A percentile compares a stretch with the other conserved stretches of the same genome.
Conservation (phyloP, 2,797 vertebrate species). For the Enteromius trimaculatus region DNA sequence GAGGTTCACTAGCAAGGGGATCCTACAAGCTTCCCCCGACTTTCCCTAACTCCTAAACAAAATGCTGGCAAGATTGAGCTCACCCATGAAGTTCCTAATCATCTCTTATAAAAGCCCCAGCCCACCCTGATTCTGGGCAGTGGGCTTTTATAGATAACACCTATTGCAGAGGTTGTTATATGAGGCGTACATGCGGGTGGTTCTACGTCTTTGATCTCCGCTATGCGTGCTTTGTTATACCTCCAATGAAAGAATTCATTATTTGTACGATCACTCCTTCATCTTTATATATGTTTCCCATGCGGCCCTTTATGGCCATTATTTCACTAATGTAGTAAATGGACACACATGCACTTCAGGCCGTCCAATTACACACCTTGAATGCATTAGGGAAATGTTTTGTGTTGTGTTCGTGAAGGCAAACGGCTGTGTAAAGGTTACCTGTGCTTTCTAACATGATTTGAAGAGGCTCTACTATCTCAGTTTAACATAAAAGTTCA, state of each 20-base stretch:
- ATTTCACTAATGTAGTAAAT: slow-evolving; percentile 79
- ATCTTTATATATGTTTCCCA: slow-evolving; percentile 69
- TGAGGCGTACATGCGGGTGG: slow-evolving; percentile 51
- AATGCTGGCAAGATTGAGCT: slow-evolving; percentile 44
- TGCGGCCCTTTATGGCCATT: slow-evolving; percentile 72
- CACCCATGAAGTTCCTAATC: slow-evolving; percentile 57
- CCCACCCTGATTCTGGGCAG: slow-evolving; percentile 72
- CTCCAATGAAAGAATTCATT: slow-evolving; percentile 66
- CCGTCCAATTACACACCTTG: slow-evolving; percentile 76
- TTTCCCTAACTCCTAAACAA: slow-evolving; percentile 45
- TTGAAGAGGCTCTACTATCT: slow-evolving; percentile 11
- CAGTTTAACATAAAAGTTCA: slow-evolving; percentile 42
- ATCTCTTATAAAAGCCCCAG: slow-evolving; percentile 58
- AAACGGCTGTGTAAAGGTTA: slow-evolving; percentile 71
- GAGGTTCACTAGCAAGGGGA: slow-evolving; percentile 17
- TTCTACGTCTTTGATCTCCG: slow-evolving; percentile 55
- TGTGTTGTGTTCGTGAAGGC: slow-evolving; percentile 69
- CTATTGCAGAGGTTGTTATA: slow-evolving; percentile 70
- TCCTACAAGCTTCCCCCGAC: slow-evolving; percentile 38
- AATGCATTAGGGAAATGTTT: slow-evolving; percentile 76
- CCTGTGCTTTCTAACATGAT: slow-evolving; percentile 60
- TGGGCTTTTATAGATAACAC: slow-evolving; percentile 67
- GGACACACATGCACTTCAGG: slow-evolving; percentile 71
- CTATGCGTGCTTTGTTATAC: slow-evolving; percentile 46
- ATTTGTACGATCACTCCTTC: slow-evolving; percentile 72